Base-by-base conservation (phyloP, 2,113 vertebrate genomes). In the Ctenomys sociabilis region DNA sequence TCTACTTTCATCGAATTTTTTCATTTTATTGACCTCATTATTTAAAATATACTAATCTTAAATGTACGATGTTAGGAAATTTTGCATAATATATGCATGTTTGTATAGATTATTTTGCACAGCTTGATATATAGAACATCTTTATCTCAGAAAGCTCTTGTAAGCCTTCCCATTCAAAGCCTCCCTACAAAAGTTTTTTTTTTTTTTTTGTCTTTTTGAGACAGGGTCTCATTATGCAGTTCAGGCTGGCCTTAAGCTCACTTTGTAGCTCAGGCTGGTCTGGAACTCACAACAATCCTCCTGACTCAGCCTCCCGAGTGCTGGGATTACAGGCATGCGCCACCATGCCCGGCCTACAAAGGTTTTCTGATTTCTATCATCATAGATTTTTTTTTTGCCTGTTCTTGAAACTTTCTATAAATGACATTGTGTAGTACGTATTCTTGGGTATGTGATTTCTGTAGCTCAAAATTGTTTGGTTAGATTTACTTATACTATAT, bases 371-470 rank as follows among this genome's bases (percentile, higher is more conserved):
- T 35, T 93, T 84, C 49, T 64, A 0, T 92, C 19, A 54, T 94
- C 66, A 59, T 35, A 93, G 13, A 80, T 49, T 49, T 87, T 80
- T 73, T 52, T 85, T 73, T 93, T 64, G 16, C 21, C 16, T 87
- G 8, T 78, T 84, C 16, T 87, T 87, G 28, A 35, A 83, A 84
- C 28, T 78, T 78, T 52, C 26, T 64, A 3, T 84, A 90, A 93
- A 32, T 90, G 43, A 88, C 40, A 78, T n/a, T 1, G 40, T 57
- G 37, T 1, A 14, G 22, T 78, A 4, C 90, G 0, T 87, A 86
- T 61, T 91, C 68, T 80, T 96, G 54, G 40, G 24, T 66, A 5
- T 96, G 2, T 75, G 43, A 45, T 88, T 93, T 91, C 88, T 75
- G 0, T 83, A 80, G n/a, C 80, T 82, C 54, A 87, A 12, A 91